phyloP scores from a whole-genome alignment of 2,888 invertebrate genomes.

The Agonopterix heracliana region DNA sequence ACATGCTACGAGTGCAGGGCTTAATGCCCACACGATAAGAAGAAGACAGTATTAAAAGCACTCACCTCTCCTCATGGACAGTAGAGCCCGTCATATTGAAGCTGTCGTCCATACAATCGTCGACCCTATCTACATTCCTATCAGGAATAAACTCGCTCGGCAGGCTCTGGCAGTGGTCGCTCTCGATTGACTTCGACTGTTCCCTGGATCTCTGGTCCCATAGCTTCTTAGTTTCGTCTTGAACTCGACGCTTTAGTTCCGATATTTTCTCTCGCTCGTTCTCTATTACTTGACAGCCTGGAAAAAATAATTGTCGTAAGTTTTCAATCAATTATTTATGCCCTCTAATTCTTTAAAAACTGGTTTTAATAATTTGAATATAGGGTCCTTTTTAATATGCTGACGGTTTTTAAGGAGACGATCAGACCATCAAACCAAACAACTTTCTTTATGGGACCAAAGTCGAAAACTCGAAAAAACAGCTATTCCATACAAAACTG shows the following conservation, averaged over 20 bases:
- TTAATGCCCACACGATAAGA: no score
- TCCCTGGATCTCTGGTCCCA: constrained; percentile 80
- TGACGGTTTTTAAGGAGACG: no score
- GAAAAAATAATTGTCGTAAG: background rate
- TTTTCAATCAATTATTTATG: no score
- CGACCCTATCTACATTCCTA: constrained; percentile 18
- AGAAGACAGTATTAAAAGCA: no score
- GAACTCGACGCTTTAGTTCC: constrained; percentile 87
- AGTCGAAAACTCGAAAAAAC: no score
- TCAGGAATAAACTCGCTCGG: constrained; percentile 22
- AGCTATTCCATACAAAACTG: no score
- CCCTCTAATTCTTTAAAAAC: no score
- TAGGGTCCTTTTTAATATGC: no score
- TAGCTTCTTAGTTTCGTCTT: constrained; percentile 91
- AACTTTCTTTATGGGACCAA: no score
- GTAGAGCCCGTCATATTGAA: constrained; percentile 46
- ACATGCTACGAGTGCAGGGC: no score
- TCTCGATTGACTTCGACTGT: constrained; percentile 42
- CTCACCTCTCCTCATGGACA: constrained; percentile 62
- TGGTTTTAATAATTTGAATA: no score
- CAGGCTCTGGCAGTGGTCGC: constrained; percentile 32
- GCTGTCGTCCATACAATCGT: constrained; percentile 49
- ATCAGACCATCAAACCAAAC: no score
- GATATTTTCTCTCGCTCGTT: constrained; percentile 91
- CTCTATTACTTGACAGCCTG: constrained; percentile 94